Conservation (phyloP, 1,140 invertebrate species). For the Drosophila jambulina region DNA sequence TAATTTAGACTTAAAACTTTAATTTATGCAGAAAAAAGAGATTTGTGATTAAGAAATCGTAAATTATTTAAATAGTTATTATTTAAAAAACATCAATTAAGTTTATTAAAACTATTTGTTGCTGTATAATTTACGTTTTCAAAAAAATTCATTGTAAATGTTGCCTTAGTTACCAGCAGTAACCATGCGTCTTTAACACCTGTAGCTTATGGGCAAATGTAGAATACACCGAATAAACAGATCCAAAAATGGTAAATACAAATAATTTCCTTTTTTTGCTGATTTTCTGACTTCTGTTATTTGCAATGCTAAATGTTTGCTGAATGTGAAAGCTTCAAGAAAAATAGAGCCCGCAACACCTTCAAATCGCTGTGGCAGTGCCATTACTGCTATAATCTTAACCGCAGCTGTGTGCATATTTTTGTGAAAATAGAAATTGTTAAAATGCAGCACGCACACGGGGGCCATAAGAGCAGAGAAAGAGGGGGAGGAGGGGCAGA, state of each 20-base stretch:
- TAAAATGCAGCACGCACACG: constrained; percentile 67
- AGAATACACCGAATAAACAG: not conserved
- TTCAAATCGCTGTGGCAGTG: constrained; percentile 1
- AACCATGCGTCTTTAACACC: constrained; percentile 4
- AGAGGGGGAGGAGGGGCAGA: not conserved
- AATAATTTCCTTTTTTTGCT: not conserved
- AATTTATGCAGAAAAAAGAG: too few relatives aligned
- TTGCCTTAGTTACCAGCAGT: constrained; percentile 2
- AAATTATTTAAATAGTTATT: not conserved
- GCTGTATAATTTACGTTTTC: not conserved
- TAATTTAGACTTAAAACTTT: too few relatives aligned
- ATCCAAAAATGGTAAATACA: not conserved
- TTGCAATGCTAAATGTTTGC: constrained; percentile 2
- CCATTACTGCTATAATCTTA: constrained; percentile 35
- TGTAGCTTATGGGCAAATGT: constrained; percentile 3
- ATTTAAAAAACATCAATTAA: not conserved
- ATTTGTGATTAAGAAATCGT: not conserved
- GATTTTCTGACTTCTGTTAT: not conserved
- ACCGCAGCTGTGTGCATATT: constrained; percentile 35
- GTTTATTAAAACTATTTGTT: not conserved
- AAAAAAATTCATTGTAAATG: not conserved
- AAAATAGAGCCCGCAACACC: not conserved
- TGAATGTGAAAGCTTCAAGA: constrained; percentile 16
- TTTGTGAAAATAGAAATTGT: constrained; percentile 64
- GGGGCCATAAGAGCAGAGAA: constrained; percentile 2